Evolutionary conservation across 1,140 invertebrate species (phyloP), one percentile per base, ranked within the genome.

Genomic region (Ectropis grisescens): DNA sequence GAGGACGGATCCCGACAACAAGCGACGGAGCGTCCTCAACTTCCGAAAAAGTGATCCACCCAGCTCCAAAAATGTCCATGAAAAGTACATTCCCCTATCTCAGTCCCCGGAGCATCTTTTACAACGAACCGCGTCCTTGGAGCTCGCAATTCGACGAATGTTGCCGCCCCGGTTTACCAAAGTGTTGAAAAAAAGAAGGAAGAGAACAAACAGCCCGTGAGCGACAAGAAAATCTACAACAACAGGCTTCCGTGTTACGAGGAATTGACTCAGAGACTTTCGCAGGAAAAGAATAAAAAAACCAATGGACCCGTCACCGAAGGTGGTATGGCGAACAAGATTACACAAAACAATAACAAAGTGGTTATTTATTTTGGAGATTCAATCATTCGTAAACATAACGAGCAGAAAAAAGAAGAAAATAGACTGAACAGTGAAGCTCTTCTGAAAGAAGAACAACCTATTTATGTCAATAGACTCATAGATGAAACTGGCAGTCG

Each of bases 321-420:
- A 35, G 46, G 49, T 29, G 64, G 54, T 5, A 24, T 76, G 3
- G 62, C 72, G 12, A 79, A 81, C 29, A 81, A 81, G 52, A 81
- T 81, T 13, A 81, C 76, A 16, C 76, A 81, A 48, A 82, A 76
- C 26, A 80, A 83, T 44, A 88, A 90, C 44, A 89, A 87, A 71
- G 88, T 89, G 9, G 86, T 90, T 25, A 89, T 90, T 39, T 90
- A 89, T 54, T 90, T 89, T 40, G 88, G 88, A 2, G 88, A 89
- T 58, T 87, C 86, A 0, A 85, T 87, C 23, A 83, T 84, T 13
- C 61, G 82, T 2, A 84, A 83, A 41, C 80, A 83, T 26, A 75
- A 61, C 38, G 61, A 75, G 31, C 67, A 76, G 37, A 75, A 66
- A 34, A 72, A 55, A 33, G 67, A 68, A 47, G 64, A 74, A 37